Conservation (phyloP, 2,797 vertebrate genomes). For the Lagocephalus sceleratus region DNA sequence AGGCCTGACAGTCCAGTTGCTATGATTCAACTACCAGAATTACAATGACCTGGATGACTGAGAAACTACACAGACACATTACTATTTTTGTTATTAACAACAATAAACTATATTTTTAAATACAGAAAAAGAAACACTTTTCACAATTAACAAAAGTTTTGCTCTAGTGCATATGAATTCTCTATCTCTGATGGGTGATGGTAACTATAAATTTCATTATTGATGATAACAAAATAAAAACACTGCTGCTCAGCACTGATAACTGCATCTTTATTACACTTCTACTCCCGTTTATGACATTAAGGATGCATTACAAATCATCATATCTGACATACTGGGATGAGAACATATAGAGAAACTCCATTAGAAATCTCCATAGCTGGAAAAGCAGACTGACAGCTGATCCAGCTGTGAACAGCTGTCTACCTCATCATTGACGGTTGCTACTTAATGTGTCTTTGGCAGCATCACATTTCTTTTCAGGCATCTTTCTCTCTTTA, state of each 20-base stretch:
- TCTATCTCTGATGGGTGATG: slow-evolving; percentile 39
- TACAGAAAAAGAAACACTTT: no score
- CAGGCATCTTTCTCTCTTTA: no score
- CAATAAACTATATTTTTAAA: no score
- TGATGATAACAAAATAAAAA: neutral
- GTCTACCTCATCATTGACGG: neutral
- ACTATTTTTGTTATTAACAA: no score
- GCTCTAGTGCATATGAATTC: no score
- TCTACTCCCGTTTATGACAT: neutral
- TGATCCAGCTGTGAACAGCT: neutral
- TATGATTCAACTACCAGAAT: no score
- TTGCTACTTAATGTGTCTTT: neutral
- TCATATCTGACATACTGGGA: neutral
- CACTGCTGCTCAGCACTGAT: neutral
- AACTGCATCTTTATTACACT: neutral
- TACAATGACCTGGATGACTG: no score
- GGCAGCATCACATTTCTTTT: neutral
- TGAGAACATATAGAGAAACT: neutral
- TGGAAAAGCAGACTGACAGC: neutral
- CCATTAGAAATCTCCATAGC: neutral
- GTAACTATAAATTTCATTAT: slow-evolving; percentile 12
- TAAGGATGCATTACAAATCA: neutral
- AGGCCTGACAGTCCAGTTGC: no score
- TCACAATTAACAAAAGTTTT: no score
- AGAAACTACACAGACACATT: no score